These are phyloP conservation scores for Delphinapterus leucas DNA, from an alignment of 2,113 vertebrate genomes.

Conservation along the genomic window DNA sequence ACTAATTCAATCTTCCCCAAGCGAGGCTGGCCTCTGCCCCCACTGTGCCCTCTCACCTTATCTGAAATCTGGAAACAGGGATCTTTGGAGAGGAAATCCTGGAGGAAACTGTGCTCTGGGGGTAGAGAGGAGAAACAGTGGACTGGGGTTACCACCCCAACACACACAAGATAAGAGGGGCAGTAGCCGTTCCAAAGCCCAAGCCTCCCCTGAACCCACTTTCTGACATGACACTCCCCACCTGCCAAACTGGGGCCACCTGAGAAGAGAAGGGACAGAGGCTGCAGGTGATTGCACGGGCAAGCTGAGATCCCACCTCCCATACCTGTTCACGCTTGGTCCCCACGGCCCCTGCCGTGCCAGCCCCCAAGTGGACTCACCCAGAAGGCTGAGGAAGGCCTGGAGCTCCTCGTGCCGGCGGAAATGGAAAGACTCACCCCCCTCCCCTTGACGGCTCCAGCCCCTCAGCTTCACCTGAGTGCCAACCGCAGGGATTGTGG, in stretches of 20 bases:
- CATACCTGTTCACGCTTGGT: neutral
- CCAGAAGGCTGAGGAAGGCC: conserved; percentile 77
- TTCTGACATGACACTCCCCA: neutral
- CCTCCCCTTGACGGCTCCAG: neutral
- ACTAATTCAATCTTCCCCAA: neutral
- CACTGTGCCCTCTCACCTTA: conserved; percentile 62
- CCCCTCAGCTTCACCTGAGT: conserved; percentile 50
- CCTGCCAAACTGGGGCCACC: neutral
- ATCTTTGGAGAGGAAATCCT: conserved; percentile 65
- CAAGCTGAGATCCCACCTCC: neutral
- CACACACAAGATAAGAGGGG: neutral
- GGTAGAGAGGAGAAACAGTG: neutral
- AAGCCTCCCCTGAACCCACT: neutral
- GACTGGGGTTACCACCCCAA: neutral
- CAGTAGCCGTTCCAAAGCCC: neutral
- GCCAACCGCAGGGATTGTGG: neutral
- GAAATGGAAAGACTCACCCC: neutral
- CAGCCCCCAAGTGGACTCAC: conserved; percentile 42
- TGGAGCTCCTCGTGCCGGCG: conserved; percentile 25
- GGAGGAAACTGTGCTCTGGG: conserved; percentile 56
- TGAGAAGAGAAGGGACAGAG: neutral
- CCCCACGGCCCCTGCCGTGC: too few species aligned
- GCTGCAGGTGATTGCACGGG: neutral
- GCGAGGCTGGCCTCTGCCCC: neutral
- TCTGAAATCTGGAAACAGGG: conserved; percentile 72